These are phyloP conservation scores for Leptinotarsa tumamoca DNA, from an alignment of 2,888 invertebrate genomes.

Conservation along the genomic window DNA sequence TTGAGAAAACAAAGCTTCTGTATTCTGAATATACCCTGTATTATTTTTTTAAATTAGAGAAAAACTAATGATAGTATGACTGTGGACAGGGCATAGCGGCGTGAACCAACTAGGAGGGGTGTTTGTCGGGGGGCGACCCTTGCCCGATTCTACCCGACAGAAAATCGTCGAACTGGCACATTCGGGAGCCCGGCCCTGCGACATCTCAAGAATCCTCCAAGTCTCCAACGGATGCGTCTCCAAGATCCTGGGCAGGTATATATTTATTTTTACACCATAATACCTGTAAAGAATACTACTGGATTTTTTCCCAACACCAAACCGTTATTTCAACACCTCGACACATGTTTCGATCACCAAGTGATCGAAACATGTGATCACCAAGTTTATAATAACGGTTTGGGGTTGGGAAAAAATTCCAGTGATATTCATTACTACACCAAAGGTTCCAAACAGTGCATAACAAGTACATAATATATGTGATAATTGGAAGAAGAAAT, in stretches of 20 bases:
- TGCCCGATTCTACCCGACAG: conserved; percentile 97
- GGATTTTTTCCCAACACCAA: too few relatives aligned
- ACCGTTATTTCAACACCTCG: too few relatives aligned
- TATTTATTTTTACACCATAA: conserved; percentile 56
- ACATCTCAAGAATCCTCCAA: conserved; percentile 97
- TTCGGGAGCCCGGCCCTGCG: conserved; percentile 97
- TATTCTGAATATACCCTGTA: conserved; percentile 4
- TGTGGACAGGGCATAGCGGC: conserved; percentile 93
- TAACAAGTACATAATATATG: too few relatives aligned
- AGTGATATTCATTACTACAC: too few relatives aligned
- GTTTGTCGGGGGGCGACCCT: conserved; percentile 97
- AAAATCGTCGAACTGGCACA: conserved; percentile 99
- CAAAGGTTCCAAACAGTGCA: too few relatives aligned
- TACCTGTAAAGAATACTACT: background rate
- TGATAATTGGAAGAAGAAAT: too few relatives aligned
- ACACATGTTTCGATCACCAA: too few relatives aligned
- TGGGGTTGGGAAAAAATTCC: rapidly evolving
- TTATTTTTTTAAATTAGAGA: conserved; percentile 24
- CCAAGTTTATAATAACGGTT: too few relatives aligned
- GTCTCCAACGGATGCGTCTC: conserved; percentile 99
- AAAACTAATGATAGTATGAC: conserved; percentile 66
- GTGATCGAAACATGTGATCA: too few relatives aligned
- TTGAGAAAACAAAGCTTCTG: background rate
- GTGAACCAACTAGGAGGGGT: conserved; percentile 99
- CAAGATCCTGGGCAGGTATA: conserved; percentile 96